Percentiles rank a stretch among this genome's conserved stretches.
Conservation (phyloP, 1,140 invertebrate genomes). For the Panulirus ornatus region DNA sequence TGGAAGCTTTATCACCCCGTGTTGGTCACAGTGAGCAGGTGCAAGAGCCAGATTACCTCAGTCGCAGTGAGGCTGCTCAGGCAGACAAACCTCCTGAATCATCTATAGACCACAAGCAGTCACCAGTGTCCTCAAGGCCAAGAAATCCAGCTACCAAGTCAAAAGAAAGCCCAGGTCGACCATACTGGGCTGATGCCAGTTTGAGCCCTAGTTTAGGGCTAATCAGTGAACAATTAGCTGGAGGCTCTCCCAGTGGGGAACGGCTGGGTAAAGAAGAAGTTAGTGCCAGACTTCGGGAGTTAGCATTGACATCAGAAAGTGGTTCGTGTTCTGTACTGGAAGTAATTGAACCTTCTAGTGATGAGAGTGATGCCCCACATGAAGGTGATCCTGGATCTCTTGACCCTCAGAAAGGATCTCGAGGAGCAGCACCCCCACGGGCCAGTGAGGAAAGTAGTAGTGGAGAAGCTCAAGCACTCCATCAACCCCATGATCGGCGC, state of each 20-base stretch:
- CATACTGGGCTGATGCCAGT: slow-evolving; percentile 70
- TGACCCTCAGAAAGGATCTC: slow-evolving; percentile 33
- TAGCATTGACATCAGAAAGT: slow-evolving; percentile 76
- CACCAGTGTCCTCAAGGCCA: neutral
- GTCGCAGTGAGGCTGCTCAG: slow-evolving; percentile 47
- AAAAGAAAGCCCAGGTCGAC: slow-evolving; percentile 41
- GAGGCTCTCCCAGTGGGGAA: slow-evolving; percentile 32
- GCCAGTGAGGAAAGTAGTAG: slow-evolving; percentile 60
- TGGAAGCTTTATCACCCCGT: slow-evolving; percentile 52
- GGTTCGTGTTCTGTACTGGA: slow-evolving; percentile 78
- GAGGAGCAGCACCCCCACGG: slow-evolving; percentile 36
- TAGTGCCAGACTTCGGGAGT: slow-evolving; percentile 74
- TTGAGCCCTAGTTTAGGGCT: slow-evolving; percentile 62
- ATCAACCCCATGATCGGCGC: slow-evolving; percentile 41
- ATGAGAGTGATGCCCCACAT: slow-evolving; percentile 70
- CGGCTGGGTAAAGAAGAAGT: slow-evolving; percentile 75
- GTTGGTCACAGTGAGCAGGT: slow-evolving; percentile 8
- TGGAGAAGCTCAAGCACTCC: slow-evolving; percentile 48
- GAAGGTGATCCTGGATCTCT: slow-evolving; percentile 47
- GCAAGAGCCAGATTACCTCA: slow-evolving; percentile 58
- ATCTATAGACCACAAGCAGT: neutral
- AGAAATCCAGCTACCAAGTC: slow-evolving; percentile 33
- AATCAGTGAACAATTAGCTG: slow-evolving; percentile 45
- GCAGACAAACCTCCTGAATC: slow-evolving; percentile 22
- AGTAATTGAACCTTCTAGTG: slow-evolving; percentile 77